Base-by-base conservation (phyloP, 30 jellyfish, hydroid and myxozoan genomes). In the Rhopilema esculentum region DNA sequence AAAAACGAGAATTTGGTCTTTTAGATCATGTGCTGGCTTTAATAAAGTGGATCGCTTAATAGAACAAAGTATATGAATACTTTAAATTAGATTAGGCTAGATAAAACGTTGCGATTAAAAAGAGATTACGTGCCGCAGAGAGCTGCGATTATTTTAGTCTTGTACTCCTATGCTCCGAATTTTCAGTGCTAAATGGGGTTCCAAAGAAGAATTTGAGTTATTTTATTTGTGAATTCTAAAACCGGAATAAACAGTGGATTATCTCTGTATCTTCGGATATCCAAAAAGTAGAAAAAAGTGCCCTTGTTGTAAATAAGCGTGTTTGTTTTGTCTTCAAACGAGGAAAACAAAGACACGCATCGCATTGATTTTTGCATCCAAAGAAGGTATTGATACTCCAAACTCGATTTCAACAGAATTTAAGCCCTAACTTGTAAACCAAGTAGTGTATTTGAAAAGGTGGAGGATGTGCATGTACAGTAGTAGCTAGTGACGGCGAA, bases 11-110 rank as follows among this genome's bases (percentile, higher is more conserved):
- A 72, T 84, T 49, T 84, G 69, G 50, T 78, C 73, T 85, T 28
- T 40, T 63, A 27, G 82, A 85, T 85, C 80, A 85, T 32, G 62
- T 52, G 69, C 76, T 73, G 88, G 68, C 33, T 23, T 85, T 75
- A 85, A 74, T 85, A 62, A 85, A 85, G 64, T 75, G 77, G 94
- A 72, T 75, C 83, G 83, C 88, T 73, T 57, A 53, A 87, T 4
- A 7, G 94, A 61, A 69, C 79, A 73, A 78, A 64, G 83, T 66
- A 25, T 67, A 32, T 30, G 70, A 52, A 49, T 73, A 57, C 85
- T 20, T 73, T 26, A 85, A 85, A 85, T 85, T 85, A 80, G 94
- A 85, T 85, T 85, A 85, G 4, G 20, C 26, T 67, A 73, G 79
- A 75, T 67, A 73, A 75, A 69, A 69, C 79, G 85, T 53, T 31